Evolutionary conservation across 2,888 invertebrate genomes (phyloP).

Genomic region (Drosophila pullipes): DNA sequence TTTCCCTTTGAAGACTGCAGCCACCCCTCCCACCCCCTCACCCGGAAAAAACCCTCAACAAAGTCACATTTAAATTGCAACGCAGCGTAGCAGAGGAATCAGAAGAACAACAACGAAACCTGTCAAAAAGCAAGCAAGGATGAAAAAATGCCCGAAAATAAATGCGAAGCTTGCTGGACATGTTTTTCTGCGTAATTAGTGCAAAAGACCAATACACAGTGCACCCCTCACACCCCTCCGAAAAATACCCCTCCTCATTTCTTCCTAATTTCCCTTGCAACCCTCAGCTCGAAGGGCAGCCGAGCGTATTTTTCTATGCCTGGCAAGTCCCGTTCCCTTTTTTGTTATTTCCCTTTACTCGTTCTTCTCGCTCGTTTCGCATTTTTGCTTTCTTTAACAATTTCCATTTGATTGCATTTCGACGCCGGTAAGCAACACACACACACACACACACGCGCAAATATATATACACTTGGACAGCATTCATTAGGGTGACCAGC

Average conservation of each 20-base stretch:
- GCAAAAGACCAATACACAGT: conserved; percentile 35
- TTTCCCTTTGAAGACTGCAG: conserved; percentile 49
- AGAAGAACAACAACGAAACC: conserved; percentile 10
- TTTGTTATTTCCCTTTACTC: conserved; percentile 21
- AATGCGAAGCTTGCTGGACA: conserved; percentile 47
- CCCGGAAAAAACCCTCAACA: not conserved
- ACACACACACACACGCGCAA: conserved; percentile 6
- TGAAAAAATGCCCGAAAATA: conserved; percentile 14
- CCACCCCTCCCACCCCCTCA: conserved; percentile 33
- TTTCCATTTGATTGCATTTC: conserved; percentile 78
- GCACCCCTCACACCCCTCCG: conserved; percentile 24
- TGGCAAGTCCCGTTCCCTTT: not conserved
- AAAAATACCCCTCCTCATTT: conserved; percentile 1
- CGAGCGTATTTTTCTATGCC: conserved; percentile 49
- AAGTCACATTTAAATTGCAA: conserved; percentile 67
- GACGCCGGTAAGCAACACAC: conserved; percentile 42
- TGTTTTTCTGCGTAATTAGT: conserved; percentile 76
- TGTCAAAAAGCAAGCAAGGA: conserved; percentile 19
- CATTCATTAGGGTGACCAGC: conserved; percentile 72
- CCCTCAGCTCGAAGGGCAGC: conserved; percentile 36
- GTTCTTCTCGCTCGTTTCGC: conserved; percentile 23
- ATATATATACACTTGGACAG: conserved; percentile 13
- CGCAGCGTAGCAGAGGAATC: conserved; percentile 4
- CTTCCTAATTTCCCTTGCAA: not conserved
- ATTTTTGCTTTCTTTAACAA: conserved; percentile 69